Conservation (phyloP, 2,888 invertebrate genomes). For the Orgyia antiqua region DNA sequence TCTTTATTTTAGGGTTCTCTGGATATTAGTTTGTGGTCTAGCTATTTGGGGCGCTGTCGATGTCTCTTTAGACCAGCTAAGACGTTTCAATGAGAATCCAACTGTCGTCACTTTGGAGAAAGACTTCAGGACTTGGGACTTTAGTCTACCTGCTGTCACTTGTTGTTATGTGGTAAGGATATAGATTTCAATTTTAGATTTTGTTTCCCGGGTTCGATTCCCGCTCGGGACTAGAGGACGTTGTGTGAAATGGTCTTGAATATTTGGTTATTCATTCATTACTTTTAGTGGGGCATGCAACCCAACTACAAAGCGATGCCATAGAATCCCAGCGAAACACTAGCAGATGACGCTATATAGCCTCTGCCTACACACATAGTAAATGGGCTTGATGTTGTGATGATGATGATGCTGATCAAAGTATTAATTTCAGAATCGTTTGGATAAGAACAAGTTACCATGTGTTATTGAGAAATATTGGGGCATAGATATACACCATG, state of each 20-base stretch:
- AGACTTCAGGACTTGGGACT: conserved; percentile 80
- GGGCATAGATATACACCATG: conserved; percentile 34
- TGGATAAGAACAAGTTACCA: conserved; percentile 41
- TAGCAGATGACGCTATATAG: no score
- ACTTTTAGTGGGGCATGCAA: no score
- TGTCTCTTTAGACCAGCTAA: conserved; percentile 73
- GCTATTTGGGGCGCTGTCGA: conserved; percentile 62
- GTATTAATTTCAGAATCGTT: conserved; percentile 42
- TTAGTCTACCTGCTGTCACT: conserved; percentile 77
- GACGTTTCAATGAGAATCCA: conserved; percentile 77
- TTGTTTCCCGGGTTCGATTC: no score
- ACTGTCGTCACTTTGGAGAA: conserved; percentile 81
- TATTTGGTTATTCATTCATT: no score
- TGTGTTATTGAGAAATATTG: conserved; percentile 47
- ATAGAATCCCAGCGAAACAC: no score
- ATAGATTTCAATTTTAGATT: no score
- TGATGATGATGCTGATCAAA: no score
- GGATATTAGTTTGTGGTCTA: conserved; percentile 46
- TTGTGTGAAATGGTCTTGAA: no score
- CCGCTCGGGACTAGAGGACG: no score
- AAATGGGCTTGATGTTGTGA: no score
- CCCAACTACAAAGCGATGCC: no score
- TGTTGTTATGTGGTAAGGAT: conserved; percentile 65
- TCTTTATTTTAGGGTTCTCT: conserved; percentile 47
- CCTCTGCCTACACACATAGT: no score